Conservation (phyloP, 2,888 invertebrate species). For the Cheilosia vulpina region DNA sequence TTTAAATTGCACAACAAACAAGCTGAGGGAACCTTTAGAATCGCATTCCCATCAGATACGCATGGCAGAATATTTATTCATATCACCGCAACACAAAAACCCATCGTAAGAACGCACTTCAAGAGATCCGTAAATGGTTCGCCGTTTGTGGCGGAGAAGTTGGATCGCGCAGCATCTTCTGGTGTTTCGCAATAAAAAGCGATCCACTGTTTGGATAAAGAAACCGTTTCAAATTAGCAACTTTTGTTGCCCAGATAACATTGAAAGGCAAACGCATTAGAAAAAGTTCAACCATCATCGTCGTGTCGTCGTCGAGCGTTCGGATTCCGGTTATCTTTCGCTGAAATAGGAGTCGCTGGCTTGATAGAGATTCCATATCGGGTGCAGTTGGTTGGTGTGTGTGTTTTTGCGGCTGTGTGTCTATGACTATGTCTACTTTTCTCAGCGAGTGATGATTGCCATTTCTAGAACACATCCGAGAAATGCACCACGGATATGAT, state of each 20-base stretch:
- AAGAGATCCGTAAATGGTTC: slow-evolving; percentile 62
- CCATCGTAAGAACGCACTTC: slow-evolving; percentile 60
- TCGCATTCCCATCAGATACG: slow-evolving; percentile 48
- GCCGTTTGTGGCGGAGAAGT: slow-evolving; percentile 8
- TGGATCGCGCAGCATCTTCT: background rate
- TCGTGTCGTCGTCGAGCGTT: background rate
- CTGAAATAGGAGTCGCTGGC: slow-evolving; percentile 53
- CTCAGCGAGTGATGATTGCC: slow-evolving; percentile 51
- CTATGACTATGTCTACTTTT: slow-evolving; percentile 9
- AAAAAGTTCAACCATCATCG: slow-evolving; percentile 39
- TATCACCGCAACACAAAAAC: slow-evolving; percentile 26
- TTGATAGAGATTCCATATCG: slow-evolving; percentile 55
- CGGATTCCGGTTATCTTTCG: slow-evolving; percentile 59
- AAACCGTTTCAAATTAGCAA: slow-evolving; percentile 75
- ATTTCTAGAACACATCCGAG: slow-evolving; percentile 61
- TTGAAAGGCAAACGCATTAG: slow-evolving; percentile 40
- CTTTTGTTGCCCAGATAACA: slow-evolving; percentile 62
- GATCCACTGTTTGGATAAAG: slow-evolving; percentile 72
- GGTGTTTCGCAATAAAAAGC: slow-evolving; percentile 67
- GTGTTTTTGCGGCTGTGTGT: too few relatives aligned
- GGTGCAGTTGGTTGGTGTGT: slow-evolving; percentile 28
- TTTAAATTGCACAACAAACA: slow-evolving; percentile 70
- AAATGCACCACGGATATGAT: slow-evolving; percentile 45
- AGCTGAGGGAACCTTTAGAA: slow-evolving; percentile 11
- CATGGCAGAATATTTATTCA: slow-evolving; percentile 64